Base-by-base conservation (phyloP, 2,113 vertebrate species). In the Murina feae region DNA sequence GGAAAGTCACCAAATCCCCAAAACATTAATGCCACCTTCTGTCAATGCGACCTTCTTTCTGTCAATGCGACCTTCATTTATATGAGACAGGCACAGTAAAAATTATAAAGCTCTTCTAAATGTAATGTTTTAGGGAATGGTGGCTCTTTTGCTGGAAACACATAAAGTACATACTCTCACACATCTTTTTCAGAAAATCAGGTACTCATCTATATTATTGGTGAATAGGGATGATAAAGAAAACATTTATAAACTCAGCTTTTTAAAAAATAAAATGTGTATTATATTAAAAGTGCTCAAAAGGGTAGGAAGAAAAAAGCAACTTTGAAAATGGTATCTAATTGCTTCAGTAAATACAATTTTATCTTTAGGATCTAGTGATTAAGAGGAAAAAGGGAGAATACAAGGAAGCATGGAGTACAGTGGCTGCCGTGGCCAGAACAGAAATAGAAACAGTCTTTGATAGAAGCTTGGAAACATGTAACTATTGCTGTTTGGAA, bases 401-500 rank as follows among this genome's bases (percentile, higher is more conserved):
- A 55, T 76, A 32, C 37, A 75, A 8, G 39, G 30, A 94, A 20
- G 32, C 76, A 51, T 16, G 16, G 11, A 86, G 78, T 39, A 79
- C 9, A 30, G 79, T 88, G 37, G 58, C 69, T 76, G 44, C 35
- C 12, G 86, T 89, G 55, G 82, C 25, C 42, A 94, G 85, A 92
- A 90, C 75, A 84, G 95, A 94, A 94, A 95, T 81, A 96, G 76
- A 78, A 69, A 66, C 69, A 71, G 44, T 35, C 74, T 90, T 32
- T 88, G 51, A 55, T 53, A 86, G 71, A 95, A 95, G 69, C 91
- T 89, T 92, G 39, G 86, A 89, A 97, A 90, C 32, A 78, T 86
- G 9, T 23, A 95, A 92, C 81, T 93, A 60, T 74, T 91, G 58
- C 94, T 94, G 69, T 96, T 76, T 90, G 51, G 94, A 94, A 95